These are phyloP conservation scores for Thera britannica DNA, from an alignment of 2,888 invertebrate genomes.

Conservation along the genomic window DNA sequence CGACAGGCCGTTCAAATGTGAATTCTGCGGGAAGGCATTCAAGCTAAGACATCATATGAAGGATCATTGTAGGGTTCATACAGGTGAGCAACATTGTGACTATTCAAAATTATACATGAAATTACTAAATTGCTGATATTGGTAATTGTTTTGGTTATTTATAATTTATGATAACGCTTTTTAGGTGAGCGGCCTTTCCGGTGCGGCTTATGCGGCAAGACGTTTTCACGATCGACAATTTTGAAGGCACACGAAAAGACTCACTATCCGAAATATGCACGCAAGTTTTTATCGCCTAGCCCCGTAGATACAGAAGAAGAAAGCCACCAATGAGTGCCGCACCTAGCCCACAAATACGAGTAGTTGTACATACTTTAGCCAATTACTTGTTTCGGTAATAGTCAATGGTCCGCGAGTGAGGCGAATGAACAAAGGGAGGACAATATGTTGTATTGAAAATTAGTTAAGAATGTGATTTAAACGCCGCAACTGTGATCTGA, in stretches of 20 bases:
- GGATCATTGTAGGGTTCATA: slow-evolving; percentile 96
- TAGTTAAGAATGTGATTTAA: slow-evolving; percentile 85
- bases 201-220: slow-evolving; percentile 95
- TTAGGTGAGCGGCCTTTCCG: slow-evolving; percentile 94
- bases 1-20: slow-evolving; percentile 96
- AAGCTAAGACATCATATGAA: slow-evolving; percentile 97
- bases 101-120: background rate
- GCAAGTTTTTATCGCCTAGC: slow-evolving; percentile 94
- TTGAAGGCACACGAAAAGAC: slow-evolving; percentile 97
- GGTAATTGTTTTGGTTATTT: background rate
- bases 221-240: slow-evolving; percentile 95
- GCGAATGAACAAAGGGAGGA: slow-evolving; percentile 79
- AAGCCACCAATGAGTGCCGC: slow-evolving; percentile 86
- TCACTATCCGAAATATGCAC: slow-evolving; percentile 95
- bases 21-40: slow-evolving; percentile 97
- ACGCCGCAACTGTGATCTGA: slow-evolving; percentile 86
- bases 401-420: slow-evolving; percentile 71
- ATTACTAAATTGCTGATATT: background rate
- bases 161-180: slow-evolving; percentile 44
- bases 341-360: slow-evolving; percentile 54
- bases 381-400: slow-evolving; percentile 60
- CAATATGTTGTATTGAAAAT: slow-evolving; percentile 76
- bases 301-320: slow-evolving; percentile 94
- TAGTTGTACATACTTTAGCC: slow-evolving; percentile 62
- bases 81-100: slow-evolving; percentile 82